Base-by-base conservation (phyloP, 2,113 vertebrate species). In the Orientallactaga bullata region DNA sequence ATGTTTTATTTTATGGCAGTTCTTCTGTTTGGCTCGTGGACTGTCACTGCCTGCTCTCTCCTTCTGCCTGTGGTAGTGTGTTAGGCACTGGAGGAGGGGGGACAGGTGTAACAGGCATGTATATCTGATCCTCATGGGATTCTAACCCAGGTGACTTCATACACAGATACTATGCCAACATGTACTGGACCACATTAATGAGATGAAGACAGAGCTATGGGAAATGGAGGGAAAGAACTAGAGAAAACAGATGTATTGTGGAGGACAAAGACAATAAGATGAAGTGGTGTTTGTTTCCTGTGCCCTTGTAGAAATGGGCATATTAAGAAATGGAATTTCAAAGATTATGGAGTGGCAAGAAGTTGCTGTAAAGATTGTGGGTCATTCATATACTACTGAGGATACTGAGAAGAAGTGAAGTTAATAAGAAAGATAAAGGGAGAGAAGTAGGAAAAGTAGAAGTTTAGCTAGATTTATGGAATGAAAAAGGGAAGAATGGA, bases 1-100 rank as follows among this genome's bases (percentile, higher is more conserved):
- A 63, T 68, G 28, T 90, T 37, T 51, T 80, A 66, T 3, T 0
- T 88, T 23, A 2, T 47, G 61, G 82, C 79, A 55, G 18, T 47
- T 8, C 20, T 95, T 28, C 87, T 61, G 13, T 89, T 94, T 85
- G 94, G 60, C 79, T 83, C 35, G 21, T 58, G n/a, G 51, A 30
- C 77, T 92, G 24, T 95, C 73, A 4, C 61, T 90, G 47, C 60
- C 93, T 86, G 63, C 74, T 11, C 0, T n/a, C 63, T 82, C 35
- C 30, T 79, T 58, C 60, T 84, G 73, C 26, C 16, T 24, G 73
- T 32, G 30, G 3, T 17, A 26, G 84, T 39, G 5, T 72, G 32
- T 66, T 37, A 51, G 39, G 1, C 32, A 7, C 3, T 2, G 7
- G 78, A 42, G 88, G 90, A 20, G 5, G 21, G 4, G 16, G 79